Evolutionary conservation across 2,888 invertebrate genomes (phyloP), one percentile per base, ranked within the genome.

Genomic region (Ophioninae sp.): DNA sequence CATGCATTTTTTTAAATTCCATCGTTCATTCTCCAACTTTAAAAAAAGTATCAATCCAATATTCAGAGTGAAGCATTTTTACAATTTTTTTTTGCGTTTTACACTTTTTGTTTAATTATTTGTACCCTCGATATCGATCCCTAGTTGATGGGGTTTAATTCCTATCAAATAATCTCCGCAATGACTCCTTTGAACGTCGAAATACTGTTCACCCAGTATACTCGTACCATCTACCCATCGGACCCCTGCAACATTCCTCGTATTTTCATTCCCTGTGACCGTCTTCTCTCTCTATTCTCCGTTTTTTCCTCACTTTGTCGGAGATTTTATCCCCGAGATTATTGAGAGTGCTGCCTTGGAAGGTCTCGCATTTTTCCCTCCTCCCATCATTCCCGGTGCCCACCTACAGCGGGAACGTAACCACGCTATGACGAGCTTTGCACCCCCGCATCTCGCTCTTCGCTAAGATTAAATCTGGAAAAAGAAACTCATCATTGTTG

Each of bases 241-340:
- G 39, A 30, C 59, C 17, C 20, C 21, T 37, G n/a, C 30, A 65
- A 30, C 20, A 41, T 21, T 23, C 69, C 17, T 50, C 37, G 37
- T 23, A 64, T 61, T 69, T 64, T 70, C 69, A 68, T 69, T 57
- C 69, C 39, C 70, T 57, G 21, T n/a, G 7, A 57, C 21, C 37
- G 37, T 41, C 44, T 21, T 20, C 39, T 17, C 37, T 17, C 68
- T 21, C 23, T 37, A 41, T 74, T 78, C 73, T 59, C 80, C 74
- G 69, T 74, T 68, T 76, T n/a, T n/a, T n/a, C n/a, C n/a, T n/a
- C n/a, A n/a, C n/a, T 77, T 73, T 73, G 68, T 59, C 59, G 37
- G 68, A 83, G 80, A 83, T 83, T 83, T 83, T 65, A 74, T 77
- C 44, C 80, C 50, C 59, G 50, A 74, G 80, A 77, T 83, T 83